These are phyloP conservation scores for Scaptomyza caliginosa DNA, from an alignment of 2,888 invertebrate genomes.

Conservation along the genomic window DNA sequence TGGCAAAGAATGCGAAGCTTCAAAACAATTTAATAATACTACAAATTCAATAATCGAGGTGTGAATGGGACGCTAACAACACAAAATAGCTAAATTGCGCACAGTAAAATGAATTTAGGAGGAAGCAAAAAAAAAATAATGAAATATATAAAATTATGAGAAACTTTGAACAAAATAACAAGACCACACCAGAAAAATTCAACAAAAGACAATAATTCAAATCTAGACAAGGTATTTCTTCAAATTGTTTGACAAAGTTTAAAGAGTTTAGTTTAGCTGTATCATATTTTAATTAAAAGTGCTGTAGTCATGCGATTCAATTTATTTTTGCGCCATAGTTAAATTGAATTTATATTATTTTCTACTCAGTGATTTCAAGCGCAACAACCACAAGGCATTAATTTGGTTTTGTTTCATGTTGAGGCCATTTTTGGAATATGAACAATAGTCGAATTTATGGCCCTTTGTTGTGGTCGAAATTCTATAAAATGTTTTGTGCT, in stretches of 20 bases:
- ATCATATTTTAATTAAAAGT: not conserved
- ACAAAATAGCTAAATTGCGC: not conserved
- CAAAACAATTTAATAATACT: not conserved
- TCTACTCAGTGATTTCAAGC: conserved; percentile 20
- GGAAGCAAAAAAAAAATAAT: no score
- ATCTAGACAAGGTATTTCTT: not conserved
- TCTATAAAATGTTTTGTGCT: conserved; percentile 42
- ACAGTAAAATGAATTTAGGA: not conserved
- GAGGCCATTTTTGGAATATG: not conserved
- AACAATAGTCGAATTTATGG: conserved; percentile 17
- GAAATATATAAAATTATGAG: no score
- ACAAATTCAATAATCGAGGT: not conserved
- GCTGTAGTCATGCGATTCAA: not conserved
- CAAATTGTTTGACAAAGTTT: not conserved
- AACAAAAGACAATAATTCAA: no score
- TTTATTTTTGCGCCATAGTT: not conserved
- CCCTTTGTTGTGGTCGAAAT: conserved; percentile 45
- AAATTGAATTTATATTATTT: conserved; percentile 47
- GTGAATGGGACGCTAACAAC: not conserved
- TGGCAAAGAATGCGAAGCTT: not conserved
- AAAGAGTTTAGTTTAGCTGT: not conserved
- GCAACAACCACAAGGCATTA: not conserved
- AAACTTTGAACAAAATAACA: no score
- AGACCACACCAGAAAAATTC: no score
- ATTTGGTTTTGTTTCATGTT: conserved; percentile 14